Percentiles rank a stretch among this genome's conserved stretches.
phyloP scores from a whole-genome alignment of 1,140 invertebrate genomes.

The Phortica variegata region DNA sequence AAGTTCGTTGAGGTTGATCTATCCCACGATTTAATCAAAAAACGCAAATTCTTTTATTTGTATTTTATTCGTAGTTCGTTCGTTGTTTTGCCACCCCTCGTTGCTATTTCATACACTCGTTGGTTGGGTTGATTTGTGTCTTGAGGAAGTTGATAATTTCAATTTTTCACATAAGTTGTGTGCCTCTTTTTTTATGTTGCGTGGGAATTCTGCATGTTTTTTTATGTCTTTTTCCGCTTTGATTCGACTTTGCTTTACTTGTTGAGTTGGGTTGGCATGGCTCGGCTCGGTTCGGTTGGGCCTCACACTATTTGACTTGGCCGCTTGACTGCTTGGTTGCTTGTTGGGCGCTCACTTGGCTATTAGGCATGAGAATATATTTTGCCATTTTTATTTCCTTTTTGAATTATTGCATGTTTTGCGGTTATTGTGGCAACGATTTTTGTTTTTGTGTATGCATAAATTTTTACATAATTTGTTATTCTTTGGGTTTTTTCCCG shows the following conservation, averaged over 20 bases:
- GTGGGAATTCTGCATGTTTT: conserved; percentile 35
- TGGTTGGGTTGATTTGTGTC: not conserved
- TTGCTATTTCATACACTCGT: not conserved
- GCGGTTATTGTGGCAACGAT: not conserved
- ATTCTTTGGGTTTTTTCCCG: too few relatives aligned
- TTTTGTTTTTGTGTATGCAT: conserved; percentile 20
- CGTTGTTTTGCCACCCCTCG: conserved; percentile 1
- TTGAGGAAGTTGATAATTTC: conserved; percentile 22
- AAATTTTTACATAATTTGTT: conserved; percentile 50
- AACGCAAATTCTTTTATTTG: conserved; percentile 38
- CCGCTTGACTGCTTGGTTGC: conserved; percentile 23
- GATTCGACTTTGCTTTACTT: too few relatives aligned
- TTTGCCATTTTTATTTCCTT: not conserved
- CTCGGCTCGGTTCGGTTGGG: too few relatives aligned
- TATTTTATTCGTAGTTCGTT: conserved; percentile 7
- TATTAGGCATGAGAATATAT: conserved; percentile 1
- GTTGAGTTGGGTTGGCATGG: too few relatives aligned
- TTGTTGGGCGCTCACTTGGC: conserved; percentile 16
- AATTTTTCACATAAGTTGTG: conserved; percentile 3
- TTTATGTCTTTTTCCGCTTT: too few relatives aligned
- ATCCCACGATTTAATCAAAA: conserved; percentile 54
- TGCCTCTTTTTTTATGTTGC: conserved; percentile 19
- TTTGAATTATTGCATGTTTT: conserved; percentile 7
- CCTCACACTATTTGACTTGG: too few relatives aligned
- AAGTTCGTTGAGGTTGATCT: conserved; percentile 30